Evolutionary conservation across 2,113 vertebrate genomes (phyloP), one percentile per base, ranked within the genome.

Genomic region (Cervus canadensis): DNA sequence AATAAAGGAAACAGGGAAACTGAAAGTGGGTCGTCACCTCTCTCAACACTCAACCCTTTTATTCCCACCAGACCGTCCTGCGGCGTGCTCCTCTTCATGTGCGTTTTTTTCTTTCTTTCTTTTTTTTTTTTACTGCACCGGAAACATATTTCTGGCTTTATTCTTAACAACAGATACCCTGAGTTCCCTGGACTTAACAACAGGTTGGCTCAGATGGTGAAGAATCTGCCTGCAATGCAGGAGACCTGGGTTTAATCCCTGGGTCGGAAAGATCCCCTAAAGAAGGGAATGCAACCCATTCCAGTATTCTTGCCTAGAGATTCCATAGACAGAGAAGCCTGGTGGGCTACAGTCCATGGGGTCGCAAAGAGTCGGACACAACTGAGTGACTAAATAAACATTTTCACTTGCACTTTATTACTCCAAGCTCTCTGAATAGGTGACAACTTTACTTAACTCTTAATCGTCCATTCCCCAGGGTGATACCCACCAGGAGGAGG

Each of bases 401-500:
- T 43, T 76, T 76, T 74, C 19, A 71, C 19, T 74, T 43, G 11
- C 23, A 26, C 23, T 43, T 76, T 43, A 25, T 43, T 43, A 76
- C 36, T 43, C 71, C 71, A 76, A 26, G 2, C 56, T 64, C 19
- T 36, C 40, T 40, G 67, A 52, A 28, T 43, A 59, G 1, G 2
- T 5, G 43, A 7, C 12, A 48, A 13, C 21, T 28, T 71, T 2
- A 9, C 52, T 52, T 54, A 25, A 14, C 17, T 92, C 15, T 78
- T 11, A 4, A 2, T 15, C 2, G 28, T 45, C 5, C 3, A 26
- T 50, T 57, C 60, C 19, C 7, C 0, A 7, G 45, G 50, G 1
- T 3, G 50, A 36, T 60, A 52, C 21, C 45, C 28, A 5, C 16
- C 10, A 7, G 19, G 6, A 14, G 16, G 40, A 36, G 48, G 50